These are phyloP conservation scores for Ridgeia piscesae DNA, from an alignment of 1,140 invertebrate genomes.

Conservation along the genomic window DNA sequence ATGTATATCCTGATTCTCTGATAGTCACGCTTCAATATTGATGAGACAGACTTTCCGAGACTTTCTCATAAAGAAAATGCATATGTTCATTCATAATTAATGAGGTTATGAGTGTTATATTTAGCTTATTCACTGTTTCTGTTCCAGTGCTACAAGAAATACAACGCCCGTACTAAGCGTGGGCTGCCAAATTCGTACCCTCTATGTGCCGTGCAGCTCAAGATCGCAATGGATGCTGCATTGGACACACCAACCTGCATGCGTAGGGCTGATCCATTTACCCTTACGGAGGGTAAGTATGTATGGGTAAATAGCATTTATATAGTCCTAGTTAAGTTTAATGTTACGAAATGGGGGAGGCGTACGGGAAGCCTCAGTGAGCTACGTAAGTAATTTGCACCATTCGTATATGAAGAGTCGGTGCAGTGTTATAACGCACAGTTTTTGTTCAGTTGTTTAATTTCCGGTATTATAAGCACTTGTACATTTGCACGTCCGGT, in stretches of 20 bases:
- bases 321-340: background rate
- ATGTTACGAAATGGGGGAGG: background rate
- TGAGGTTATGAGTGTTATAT: too few relatives aligned
- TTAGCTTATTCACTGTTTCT: slow-evolving; percentile 22
- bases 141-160: slow-evolving; percentile 62
- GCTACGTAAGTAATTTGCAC: background rate
- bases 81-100: too few relatives aligned
- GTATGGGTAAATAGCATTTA: too few relatives aligned
- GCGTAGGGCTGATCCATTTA: slow-evolving; percentile 58
- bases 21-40: too few relatives aligned
- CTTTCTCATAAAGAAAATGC: too few relatives aligned
- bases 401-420: background rate
- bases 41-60: too few relatives aligned
- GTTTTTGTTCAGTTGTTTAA: background rate
- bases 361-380: background rate
- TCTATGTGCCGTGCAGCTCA: slow-evolving; percentile 63
- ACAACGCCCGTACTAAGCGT: slow-evolving; percentile 63
- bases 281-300: slow-evolving; percentile 46
- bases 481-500: too few relatives aligned
- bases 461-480: background rate
- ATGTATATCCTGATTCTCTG: background rate
- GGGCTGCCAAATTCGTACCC: slow-evolving; percentile 68
- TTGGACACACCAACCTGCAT: slow-evolving; percentile 82
- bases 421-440: background rate
- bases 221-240: slow-evolving; percentile 26